Evolutionary conservation across 30 jellyfish, hydroid and myxozoan species (phyloP), one percentile per base, ranked within the genome.

Genomic region (Cassiopea andromeda): DNA sequence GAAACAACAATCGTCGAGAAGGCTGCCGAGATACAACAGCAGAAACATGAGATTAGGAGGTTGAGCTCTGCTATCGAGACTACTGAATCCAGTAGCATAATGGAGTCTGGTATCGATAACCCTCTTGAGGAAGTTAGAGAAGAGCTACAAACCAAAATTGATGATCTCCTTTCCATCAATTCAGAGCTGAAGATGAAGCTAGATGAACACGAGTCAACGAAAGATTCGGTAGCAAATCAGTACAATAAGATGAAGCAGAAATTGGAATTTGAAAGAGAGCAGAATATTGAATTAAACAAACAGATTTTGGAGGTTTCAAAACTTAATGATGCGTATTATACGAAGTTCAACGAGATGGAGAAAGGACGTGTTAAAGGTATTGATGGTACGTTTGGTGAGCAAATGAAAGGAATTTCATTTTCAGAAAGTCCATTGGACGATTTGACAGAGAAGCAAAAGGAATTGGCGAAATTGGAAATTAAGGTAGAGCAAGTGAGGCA

Each of bases 211-310:
- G 79, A 77, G 50, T 45, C 85, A 15, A 87, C 82, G 44, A 87
- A 59, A 60, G 90, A 78, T 16, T 72, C 90, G 44, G 61, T 87
- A 46, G 57, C 75, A 13, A 71, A 60, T 17, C 90, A 87, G 78
- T 66, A 46, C 69, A 57, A 73, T 15, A 78, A 48, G 49, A 15
- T 80, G 78, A 48, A 69, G 72, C 78, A 67, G 61, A 87, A 87
- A 72, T 60, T 87, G 71, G 85, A 77, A 16, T 76, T 87, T 90
- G 94, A 87, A 46, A 67, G 94, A 78, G 94, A 87, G 82, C 94
- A 87, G 43, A 87, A 87, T 71, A 85, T 70, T 18, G 94, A 87
- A 61, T 67, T 87, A 74, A 87, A 87, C 60, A 78, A 60, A 47
- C 94, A 87, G 85, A 87, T 87, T 7, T 71, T 67, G 78, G 94